phyloP scores from a whole-genome alignment of 2,888 invertebrate species.

The Alloplasta piceator region DNA sequence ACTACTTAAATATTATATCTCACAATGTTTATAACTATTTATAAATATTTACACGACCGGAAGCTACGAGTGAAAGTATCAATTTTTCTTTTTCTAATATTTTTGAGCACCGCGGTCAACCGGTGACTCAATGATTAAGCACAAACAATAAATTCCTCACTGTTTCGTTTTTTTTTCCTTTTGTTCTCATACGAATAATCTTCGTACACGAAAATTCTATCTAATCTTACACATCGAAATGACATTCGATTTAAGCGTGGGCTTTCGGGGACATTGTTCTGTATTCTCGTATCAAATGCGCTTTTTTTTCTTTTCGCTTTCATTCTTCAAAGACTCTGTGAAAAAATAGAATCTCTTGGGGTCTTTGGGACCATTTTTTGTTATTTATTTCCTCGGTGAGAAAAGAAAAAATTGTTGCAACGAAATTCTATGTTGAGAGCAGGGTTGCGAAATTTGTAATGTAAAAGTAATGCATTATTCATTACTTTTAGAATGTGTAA shows the following conservation, averaged over 20 bases:
- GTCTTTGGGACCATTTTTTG: conserved; percentile 3
- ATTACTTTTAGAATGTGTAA: too few species aligned
- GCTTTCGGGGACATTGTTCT: conserved; percentile 49
- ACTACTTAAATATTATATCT: conserved; percentile 62
- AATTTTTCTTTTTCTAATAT: neutral
- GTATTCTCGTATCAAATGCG: conserved; percentile 14
- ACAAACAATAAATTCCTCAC: conserved; percentile 32
- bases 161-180: neutral
- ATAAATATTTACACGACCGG: conserved; percentile 61
- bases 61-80: conserved; percentile 15
- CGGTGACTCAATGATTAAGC: conserved; percentile 49
- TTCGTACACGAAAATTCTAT: conserved; percentile 26
- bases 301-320: conserved; percentile 5
- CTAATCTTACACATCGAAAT: conserved; percentile 39
- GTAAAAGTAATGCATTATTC: too few species aligned
- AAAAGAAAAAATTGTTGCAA: neutral
- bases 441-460: too few species aligned
- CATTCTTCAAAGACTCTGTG: conserved; percentile 53
- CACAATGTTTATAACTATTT: conserved; percentile 47
- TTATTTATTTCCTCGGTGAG: conserved; percentile 24
- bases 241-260: conserved; percentile 59
- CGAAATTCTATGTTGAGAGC: conserved; percentile 5
- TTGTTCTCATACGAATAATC: conserved; percentile 30
- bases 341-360: conserved; percentile 65
- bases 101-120: conserved; percentile 19